Evolutionary conservation across 2,113 vertebrate species (phyloP).

Genomic region (Nothocercus julius): DNA sequence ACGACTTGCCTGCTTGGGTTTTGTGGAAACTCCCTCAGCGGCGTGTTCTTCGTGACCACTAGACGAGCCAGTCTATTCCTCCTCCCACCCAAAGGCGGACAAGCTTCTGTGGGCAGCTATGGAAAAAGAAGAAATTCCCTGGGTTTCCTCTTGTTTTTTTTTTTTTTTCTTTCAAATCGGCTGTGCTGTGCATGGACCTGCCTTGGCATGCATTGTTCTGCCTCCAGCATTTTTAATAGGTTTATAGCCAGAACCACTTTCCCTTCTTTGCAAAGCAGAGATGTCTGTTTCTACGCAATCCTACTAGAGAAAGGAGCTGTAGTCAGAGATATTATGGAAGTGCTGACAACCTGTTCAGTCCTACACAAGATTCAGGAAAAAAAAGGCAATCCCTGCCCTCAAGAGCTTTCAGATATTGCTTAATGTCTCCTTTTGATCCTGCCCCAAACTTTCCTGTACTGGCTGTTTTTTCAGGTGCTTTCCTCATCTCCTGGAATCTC

Average conservation of each 20-base stretch:
- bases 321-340: background rate
- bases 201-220: background rate
- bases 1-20: background rate
- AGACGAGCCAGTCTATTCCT: slow-evolving; percentile 19
- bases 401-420: background rate
- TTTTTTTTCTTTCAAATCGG: background rate
- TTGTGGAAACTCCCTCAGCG: background rate
- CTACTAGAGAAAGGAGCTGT: background rate
- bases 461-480: background rate
- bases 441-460: background rate
- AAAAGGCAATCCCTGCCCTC: background rate
- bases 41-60: slow-evolving; percentile 11
- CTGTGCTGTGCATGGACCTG: background rate
- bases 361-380: background rate
- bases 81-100: slow-evolving; percentile 23
- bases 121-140: slow-evolving; percentile 9
- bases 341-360: background rate
- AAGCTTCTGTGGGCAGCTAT: background rate
- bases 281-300: background rate
- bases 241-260: background rate
- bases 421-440: background rate
- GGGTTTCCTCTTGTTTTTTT: background rate
- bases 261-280: background rate
- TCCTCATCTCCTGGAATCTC: background rate
- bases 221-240: background rate